phyloP scores from a whole-genome alignment of 2,797 vertebrate genomes.

The Macropodus opercularis region DNA sequence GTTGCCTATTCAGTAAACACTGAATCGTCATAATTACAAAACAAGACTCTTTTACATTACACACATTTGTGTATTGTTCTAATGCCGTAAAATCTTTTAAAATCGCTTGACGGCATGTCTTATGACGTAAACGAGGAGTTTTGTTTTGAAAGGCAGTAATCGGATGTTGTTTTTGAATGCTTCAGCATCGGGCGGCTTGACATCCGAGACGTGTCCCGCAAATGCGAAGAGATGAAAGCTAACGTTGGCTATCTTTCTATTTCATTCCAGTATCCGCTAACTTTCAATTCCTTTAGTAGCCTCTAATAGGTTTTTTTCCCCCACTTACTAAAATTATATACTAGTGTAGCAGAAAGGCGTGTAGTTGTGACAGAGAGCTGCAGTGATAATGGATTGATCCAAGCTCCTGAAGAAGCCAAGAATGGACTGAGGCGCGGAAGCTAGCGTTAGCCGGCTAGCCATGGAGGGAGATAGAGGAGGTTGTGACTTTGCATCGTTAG shows the following conservation, averaged over 20 bases:
- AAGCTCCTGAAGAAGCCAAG: constrained; percentile 28
- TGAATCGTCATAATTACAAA: too few species aligned
- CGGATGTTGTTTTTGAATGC: constrained; percentile 31
- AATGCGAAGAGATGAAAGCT: constrained; percentile 59
- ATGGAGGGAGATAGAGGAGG: constrained; percentile 55
- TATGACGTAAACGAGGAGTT: not conserved
- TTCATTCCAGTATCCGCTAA: not conserved
- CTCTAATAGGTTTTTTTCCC: not conserved
- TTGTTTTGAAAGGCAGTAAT: constrained; percentile 32
- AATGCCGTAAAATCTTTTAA: too few species aligned
- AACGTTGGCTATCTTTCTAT: constrained; percentile 9
- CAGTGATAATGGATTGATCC: constrained; percentile 42
- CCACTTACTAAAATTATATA: not conserved
- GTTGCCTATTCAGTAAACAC: too few species aligned
- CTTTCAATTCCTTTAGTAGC: not conserved
- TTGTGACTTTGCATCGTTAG: constrained; percentile 23
- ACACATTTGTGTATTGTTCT: too few species aligned
- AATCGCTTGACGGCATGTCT: too few species aligned
- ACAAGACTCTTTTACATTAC: too few species aligned
- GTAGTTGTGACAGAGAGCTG: not conserved
- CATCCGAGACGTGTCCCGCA: constrained; percentile 40
- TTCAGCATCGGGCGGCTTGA: not conserved
- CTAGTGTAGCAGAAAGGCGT: rapidly evolving
- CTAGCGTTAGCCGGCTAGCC: constrained; percentile 63
- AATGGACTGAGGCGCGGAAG: constrained; percentile 59